phyloP scores from a whole-genome alignment of 2,888 invertebrate species.

The Trachelus stipa region DNA sequence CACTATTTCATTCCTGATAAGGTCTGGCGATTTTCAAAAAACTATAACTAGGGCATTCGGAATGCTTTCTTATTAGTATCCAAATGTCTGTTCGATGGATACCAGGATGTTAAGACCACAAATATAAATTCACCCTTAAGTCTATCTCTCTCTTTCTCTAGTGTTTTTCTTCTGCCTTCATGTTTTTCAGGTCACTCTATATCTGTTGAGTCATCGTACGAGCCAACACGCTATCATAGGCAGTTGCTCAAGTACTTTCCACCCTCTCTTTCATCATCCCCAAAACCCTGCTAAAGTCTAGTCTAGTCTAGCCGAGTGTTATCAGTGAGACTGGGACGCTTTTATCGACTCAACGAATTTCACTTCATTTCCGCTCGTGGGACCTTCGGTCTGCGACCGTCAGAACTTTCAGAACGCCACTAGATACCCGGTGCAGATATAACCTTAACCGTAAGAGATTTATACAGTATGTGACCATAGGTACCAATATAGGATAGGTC shows the following conservation, averaged over 20 bases:
- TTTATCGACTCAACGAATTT: constrained; percentile 25
- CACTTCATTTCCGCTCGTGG: constrained; percentile 28
- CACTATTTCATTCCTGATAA: background rate
- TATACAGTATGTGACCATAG: background rate
- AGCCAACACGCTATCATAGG: background rate
- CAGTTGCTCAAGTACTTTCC: background rate
- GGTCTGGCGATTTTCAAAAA: no score
- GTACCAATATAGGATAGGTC: background rate
- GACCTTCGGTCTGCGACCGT: background rate
- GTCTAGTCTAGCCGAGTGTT: background rate
- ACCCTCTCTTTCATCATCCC: background rate
- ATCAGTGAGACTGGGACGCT: background rate
- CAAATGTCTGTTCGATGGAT: no score
- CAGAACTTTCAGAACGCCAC: constrained; percentile 4
- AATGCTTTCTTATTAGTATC: no score
- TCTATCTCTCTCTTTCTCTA: background rate
- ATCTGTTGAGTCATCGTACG: background rate
- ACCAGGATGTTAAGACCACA: no score
- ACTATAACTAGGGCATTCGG: no score
- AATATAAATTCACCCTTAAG: background rate
- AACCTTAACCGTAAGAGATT: background rate
- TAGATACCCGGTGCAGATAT: background rate
- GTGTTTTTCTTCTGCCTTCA: background rate
- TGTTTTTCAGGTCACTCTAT: background rate
- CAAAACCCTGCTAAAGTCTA: background rate